Percentiles rank a stretch among this genome's conserved stretches.
Conservation (phyloP, 2,113 vertebrate species). For the Calypte anna region DNA sequence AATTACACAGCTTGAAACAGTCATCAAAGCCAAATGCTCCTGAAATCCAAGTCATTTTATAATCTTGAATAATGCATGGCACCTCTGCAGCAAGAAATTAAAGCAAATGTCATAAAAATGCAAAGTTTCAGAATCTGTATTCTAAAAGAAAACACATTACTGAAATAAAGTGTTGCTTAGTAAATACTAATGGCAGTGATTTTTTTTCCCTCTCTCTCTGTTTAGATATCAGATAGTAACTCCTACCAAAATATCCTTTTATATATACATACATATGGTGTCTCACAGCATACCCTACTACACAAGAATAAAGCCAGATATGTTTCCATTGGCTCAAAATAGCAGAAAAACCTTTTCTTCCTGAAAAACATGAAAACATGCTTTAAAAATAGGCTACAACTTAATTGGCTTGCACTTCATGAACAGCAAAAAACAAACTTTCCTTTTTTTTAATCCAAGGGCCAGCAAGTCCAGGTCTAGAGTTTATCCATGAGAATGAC, state of each 20-base stretch:
- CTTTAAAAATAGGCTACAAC: not conserved
- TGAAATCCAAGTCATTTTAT: slow-evolving; percentile 80
- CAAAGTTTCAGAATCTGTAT: slow-evolving; percentile 70
- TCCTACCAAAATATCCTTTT: not conserved
- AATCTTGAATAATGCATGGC: slow-evolving; percentile 83
- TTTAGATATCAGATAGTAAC: not conserved
- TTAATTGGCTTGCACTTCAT: not conserved
- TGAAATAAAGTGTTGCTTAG: slow-evolving; percentile 45
- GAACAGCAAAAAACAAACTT: not conserved
- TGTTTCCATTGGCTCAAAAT: slow-evolving; percentile 33
- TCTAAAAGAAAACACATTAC: slow-evolving; percentile 52
- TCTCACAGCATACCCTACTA: not conserved
- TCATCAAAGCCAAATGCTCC: slow-evolving; percentile 81
- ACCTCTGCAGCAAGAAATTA: slow-evolving; percentile 78
- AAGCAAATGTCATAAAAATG: slow-evolving; percentile 78
- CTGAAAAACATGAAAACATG: not conserved
- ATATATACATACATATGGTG: not conserved
- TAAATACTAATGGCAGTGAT: slow-evolving; percentile 2
- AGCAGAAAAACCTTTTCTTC: not conserved
- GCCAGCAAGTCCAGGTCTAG: not conserved
- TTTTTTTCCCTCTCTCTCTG: not conserved
- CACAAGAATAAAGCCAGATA: slow-evolving; percentile 10
- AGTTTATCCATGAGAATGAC: not conserved
- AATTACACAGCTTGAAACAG: slow-evolving; percentile 85
- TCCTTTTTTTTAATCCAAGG: not conserved